These are phyloP conservation scores for Pimephales promelas DNA, from an alignment of 2,113 vertebrate genomes.

Conservation along the genomic window DNA sequence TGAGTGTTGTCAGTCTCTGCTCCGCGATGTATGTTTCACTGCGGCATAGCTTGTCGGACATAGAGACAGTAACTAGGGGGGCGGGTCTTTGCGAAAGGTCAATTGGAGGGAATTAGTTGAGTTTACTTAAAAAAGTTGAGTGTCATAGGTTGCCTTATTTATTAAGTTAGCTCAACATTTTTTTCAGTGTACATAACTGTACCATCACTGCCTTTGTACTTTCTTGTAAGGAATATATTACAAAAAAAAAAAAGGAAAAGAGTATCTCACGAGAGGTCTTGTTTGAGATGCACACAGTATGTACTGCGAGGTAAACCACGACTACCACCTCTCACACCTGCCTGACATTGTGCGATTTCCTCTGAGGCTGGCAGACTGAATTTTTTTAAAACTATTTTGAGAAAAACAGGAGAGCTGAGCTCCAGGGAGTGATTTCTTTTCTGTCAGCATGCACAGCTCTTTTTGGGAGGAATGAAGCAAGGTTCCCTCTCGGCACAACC, in stretches of 20 bases:
- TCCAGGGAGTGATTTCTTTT: conserved; percentile 30
- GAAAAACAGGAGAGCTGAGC: conserved; percentile 17
- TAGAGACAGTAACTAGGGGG: too few species aligned
- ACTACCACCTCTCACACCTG: not conserved
- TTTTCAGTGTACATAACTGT: not conserved
- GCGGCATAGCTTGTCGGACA: too few species aligned
- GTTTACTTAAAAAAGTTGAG: too few species aligned
- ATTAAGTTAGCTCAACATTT: too few species aligned
- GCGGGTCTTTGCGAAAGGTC: too few species aligned
- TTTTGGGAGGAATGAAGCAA: conserved; percentile 8
- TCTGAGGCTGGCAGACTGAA: conserved; percentile 12
- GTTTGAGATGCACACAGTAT: not conserved
- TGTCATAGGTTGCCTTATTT: too few species aligned
- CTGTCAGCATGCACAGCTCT: conserved; percentile 13
- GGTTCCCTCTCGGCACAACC: conserved; percentile 14
- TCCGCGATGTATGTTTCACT: too few species aligned
- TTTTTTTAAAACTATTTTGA: conserved; percentile 8
- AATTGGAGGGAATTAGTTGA: too few species aligned
- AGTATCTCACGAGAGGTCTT: not conserved
- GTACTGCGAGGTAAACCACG: not conserved
- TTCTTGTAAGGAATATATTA: not conserved
- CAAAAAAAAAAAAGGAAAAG: not conserved
- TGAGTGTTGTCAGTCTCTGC: too few species aligned
- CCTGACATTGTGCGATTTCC: conserved; percentile 12
- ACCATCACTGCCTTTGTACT: too few species aligned